Evolutionary conservation across 1,140 invertebrate species (phyloP), one percentile per base, ranked within the genome.

Genomic region (Portunus trituberculatus): DNA sequence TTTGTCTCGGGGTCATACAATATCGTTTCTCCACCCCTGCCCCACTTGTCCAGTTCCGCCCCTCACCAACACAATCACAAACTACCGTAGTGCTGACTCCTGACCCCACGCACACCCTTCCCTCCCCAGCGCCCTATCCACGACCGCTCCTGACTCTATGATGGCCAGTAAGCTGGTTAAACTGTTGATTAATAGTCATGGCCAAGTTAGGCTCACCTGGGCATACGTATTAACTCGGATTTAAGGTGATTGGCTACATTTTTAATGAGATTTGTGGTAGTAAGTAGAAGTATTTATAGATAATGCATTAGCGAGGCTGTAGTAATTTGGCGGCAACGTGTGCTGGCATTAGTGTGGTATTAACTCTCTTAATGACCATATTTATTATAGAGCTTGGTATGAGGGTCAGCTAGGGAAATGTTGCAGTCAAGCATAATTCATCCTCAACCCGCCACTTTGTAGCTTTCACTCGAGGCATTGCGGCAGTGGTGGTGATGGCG

Each of bases 181-280:
- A 76, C 67, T 76, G 20, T 12, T 76, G 67, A 76, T 76, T 76
- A 76, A 76, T 76, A 76, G 67, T n/a, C 67, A 2, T 76, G 67
- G 67, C 67, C 67, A 76, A 76, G 67, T 76, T 76, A 76, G 67
- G 67, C 16, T 76, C 20, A 76, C 67, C 67, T 76, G 67, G 67
- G 39, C 6, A 76, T 76, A n/a, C 67, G 20, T 76, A 76, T 76
- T 76, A 76, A 7, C 67, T 76, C 20, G 67, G 67, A n/a, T 76
- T n/a, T n/a, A 76, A 76, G 67, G 67, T 76, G 16, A n/a, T 76
- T 76, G 67, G 67, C 67, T 76, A 76, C 8, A 76, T 76, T 76
- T 76, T 76, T 76, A 76, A 76, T 76, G 67, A 76, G 67, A 76
- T 76, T 76, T 76, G 67, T 76, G 67, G n/a, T 76, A n/a, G n/a